phyloP scores from a whole-genome alignment of 2,113 vertebrate species.

The Stomatorhinus ivindoensis region DNA sequence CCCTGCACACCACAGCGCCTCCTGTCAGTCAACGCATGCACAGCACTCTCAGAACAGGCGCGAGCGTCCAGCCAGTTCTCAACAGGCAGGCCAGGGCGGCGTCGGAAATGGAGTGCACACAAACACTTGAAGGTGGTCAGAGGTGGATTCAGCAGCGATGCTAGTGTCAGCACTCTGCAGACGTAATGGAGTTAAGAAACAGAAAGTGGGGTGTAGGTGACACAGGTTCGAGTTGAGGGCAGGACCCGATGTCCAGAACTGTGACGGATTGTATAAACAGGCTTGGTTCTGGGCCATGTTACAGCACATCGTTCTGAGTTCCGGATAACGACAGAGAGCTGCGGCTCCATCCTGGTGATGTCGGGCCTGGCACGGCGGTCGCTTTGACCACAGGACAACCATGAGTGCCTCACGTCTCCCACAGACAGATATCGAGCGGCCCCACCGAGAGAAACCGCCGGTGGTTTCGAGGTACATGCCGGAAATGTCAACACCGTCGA shows the following conservation, averaged over 20 bases:
- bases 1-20: neutral
- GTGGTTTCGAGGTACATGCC: conserved; percentile 32
- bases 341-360: neutral
- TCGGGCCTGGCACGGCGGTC: neutral
- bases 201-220: neutral
- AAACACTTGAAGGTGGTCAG: neutral
- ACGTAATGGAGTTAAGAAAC: neutral
- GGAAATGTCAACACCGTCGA: neutral
- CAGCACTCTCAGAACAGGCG: too few relatives aligned
- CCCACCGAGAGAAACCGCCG: conserved; percentile 20
- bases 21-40: neutral
- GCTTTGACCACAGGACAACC: neutral
- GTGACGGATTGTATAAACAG: neutral
- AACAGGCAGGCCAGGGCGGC: neutral
- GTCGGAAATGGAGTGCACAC: neutral
- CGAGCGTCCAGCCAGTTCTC: neutral
- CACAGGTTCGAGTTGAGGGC: neutral
- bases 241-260: neutral
- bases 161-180: neutral
- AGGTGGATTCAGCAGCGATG: neutral
- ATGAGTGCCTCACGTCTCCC: neutral
- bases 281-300: neutral
- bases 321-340: neutral
- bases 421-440: conserved; percentile 1
- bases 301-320: neutral